Evolutionary conservation across 2,888 invertebrate genomes (phyloP), one percentile per base, ranked within the genome.

Genomic region (Scelioninae gen. 1): DNA sequence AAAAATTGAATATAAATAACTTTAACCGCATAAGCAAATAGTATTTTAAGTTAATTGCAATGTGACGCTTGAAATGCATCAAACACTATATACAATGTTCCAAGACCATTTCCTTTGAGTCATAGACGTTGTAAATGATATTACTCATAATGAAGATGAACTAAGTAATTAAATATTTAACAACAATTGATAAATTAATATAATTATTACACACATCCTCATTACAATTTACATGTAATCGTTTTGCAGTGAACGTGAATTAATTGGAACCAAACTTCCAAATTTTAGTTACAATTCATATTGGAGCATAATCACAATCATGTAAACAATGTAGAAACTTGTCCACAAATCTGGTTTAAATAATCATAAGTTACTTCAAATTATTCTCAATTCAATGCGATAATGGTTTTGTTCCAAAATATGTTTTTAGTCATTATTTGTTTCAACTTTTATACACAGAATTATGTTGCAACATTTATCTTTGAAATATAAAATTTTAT

Each of bases 71-170:
- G 49, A 49, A 49, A 23, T 23, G 13, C 23, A 49, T 49, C 23
- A 23, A 49, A 16, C 23, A 9, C 4, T 49, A 23, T 23, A 23
- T 49, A n/a, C n/a, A n/a, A n/a, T n/a, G n/a, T n/a, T 49, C 49
- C 23, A 49, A 1, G 23, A 23, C 49, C 23, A 49, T 10, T 10
- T 49, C 23, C 49, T 49, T 49, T 49, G 49, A 49, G 29, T 23
- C 49, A 49, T 10, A 23, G 49, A 49, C 45, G 15, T 15, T 49
- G 49, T 49, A 49, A 49, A 23, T 49, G 49, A 23, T 10, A 49
- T 49, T 49, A 23, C 23, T 29, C 49, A 9, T 23, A 15, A 47
- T 15, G 45, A 47, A 47, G 45, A 15, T 47, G 15, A 15, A 15
- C 15, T 15, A 47, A 47, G 13, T 6, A 15, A 47, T 47, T 15